Evolutionary conservation across 1,140 invertebrate species (phyloP).

Genomic region (Melanaphis sacchari): DNA sequence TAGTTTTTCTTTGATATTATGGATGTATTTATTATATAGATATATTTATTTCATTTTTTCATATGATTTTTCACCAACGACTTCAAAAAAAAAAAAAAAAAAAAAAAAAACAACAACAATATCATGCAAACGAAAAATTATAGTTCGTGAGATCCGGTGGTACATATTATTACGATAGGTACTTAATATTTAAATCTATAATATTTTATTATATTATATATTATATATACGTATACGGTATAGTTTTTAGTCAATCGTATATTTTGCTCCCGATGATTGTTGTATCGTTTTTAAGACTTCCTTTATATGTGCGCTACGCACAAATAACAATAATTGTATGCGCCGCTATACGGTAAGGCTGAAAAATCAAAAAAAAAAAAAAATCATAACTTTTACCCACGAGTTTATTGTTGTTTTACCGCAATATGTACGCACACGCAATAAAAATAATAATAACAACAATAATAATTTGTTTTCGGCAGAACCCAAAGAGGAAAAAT

Average conservation of each 20-base stretch:
- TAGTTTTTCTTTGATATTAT: not conserved
- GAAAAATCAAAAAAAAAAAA: constrained; percentile 26
- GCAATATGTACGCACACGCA: not conserved
- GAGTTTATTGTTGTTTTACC: constrained; percentile 22
- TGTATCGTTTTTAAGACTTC: not conserved
- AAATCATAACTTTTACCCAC: constrained; percentile 15
- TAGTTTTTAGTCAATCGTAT: not conserved
- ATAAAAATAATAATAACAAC: constrained; percentile 29
- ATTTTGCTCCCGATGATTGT: not conserved
- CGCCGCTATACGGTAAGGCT: not conserved
- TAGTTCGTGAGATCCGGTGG: not conserved
- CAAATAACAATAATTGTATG: not conserved
- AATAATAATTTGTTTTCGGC: constrained; percentile 34
- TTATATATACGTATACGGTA: not conserved
- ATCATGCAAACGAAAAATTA: not conserved
- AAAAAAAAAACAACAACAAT: too few species aligned
- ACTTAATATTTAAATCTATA: not conserved
- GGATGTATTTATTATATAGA: too few species aligned
- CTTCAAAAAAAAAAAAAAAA: not conserved
- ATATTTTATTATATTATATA: not conserved
- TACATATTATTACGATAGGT: too few species aligned
- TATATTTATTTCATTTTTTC: not conserved
- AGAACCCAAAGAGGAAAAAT: not conserved
- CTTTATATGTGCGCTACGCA: not conserved
- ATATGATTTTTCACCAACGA: not conserved